Base-by-base conservation (phyloP, 2,888 invertebrate genomes). In the Unio delphinus region DNA sequence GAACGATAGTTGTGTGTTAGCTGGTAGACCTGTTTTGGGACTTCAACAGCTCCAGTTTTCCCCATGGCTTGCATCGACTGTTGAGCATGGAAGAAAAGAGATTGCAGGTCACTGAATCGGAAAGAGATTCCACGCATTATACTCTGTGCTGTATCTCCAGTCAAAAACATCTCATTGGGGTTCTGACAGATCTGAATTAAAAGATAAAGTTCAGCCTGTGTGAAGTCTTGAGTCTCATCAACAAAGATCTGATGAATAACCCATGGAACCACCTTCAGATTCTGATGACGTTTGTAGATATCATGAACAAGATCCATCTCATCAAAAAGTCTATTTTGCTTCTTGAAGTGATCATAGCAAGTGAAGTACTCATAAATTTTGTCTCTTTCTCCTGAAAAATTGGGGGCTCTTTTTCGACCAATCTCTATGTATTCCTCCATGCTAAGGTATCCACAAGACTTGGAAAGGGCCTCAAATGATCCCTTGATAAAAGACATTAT, bases 1-100 rank as follows among this genome's bases (percentile, higher is more conserved):
- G 85, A 85, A n/a, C 86, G 68, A 69, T 86, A 86, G 77, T 84
- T 86, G 70, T 84, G 80, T 11, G 79, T 81, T 61, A 86, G 73
- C 70, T 82, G 81, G 67, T 82, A 76, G 23, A 84, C 79, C 69
- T 62, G 23, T 28, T 66, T 67, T 15, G 64, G 73, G 30, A 64
- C 73, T 18, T 62, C 55, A 45, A 73, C 55, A 8, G 64, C 30
- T 7, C 20, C 7, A 5, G 55, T 18, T 64, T 67, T 67, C 18
- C 64, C 70, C 57, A 64, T 55, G 11, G 64, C 69, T 45, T 70
- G 65, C 45, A 74, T 67, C 4, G 78, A 75, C 20, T 77, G 62
- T 54, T 70, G 68, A n/a, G 80, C 80, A 63, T 81, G 75, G 71
- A 65, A 77, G 71, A 84, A 85, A 17, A 85, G 73, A 0, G 82